Evolutionary conservation across 1,140 invertebrate genomes (phyloP).

Genomic region (Conus betulinus): DNA sequence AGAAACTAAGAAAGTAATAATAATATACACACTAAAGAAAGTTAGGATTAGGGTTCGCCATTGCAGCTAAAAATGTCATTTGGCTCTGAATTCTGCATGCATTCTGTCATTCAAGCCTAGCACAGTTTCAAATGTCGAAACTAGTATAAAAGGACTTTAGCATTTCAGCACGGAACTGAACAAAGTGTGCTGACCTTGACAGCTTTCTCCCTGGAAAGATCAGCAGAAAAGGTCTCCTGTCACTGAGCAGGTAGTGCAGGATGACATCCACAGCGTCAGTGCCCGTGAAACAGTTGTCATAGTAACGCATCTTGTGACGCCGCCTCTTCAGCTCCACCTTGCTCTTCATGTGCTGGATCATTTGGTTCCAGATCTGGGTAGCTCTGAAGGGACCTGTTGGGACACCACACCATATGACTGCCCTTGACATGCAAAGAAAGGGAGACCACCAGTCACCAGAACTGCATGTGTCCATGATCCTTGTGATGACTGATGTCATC

Average conservation of each 20-base stretch:
- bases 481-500: background rate
- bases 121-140: no score
- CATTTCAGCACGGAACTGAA: no score
- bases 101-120: no score
- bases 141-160: no score
- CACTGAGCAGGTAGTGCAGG: slow-evolving; percentile 68
- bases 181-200: slow-evolving; percentile 61
- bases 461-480: background rate
- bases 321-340: slow-evolving; percentile 74
- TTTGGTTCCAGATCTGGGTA: slow-evolving; percentile 73
- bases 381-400: slow-evolving; percentile 71
- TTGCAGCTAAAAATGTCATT: no score
- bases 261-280: slow-evolving; percentile 77
- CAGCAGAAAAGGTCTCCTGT: slow-evolving; percentile 67
- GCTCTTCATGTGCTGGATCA: slow-evolving; percentile 67
- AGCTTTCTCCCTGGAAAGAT: slow-evolving; percentile 71
- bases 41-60: no score
- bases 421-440: background rate
- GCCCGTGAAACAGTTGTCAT: slow-evolving; percentile 78
- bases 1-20: no score
- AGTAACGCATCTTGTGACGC: slow-evolving; percentile 74
- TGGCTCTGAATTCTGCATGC: no score
- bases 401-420: background rate
- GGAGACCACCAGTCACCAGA: background rate
- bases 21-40: no score